Percentiles rank a stretch among this genome's conserved stretches.
Evolutionary conservation across 2,797 vertebrate species (phyloP).

Genomic region (Bucorvus abyssinicus): DNA sequence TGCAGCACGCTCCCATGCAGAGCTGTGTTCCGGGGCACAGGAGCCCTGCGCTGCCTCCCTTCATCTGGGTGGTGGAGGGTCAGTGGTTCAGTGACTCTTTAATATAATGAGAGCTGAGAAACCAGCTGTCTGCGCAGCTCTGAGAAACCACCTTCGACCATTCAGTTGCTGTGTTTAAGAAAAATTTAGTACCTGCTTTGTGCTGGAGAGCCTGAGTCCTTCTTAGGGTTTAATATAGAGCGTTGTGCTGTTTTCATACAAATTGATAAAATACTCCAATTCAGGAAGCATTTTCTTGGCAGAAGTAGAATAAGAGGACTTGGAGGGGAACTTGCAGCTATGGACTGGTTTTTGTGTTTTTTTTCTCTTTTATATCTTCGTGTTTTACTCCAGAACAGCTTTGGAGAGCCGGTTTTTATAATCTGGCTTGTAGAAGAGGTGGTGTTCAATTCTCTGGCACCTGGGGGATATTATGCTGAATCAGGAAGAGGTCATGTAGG

Average conservation of each 20-base stretch:
- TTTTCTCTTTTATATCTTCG: background rate
- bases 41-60: background rate
- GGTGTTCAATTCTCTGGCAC: background rate
- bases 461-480: background rate
- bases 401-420: background rate
- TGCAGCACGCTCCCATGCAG: background rate
- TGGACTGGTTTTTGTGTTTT: accelerated
- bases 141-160: background rate
- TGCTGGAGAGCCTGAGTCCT: background rate
- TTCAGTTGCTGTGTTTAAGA: background rate
- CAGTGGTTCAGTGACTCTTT: background rate
- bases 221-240: background rate
- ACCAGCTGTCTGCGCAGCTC: background rate
- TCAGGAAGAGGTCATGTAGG: background rate
- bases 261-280: background rate
- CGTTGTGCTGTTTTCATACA: background rate
- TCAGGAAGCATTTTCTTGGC: background rate
- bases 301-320: background rate
- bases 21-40: background rate
- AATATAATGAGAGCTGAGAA: background rate
- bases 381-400: background rate
- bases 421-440: background rate
- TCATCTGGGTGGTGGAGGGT: background rate
- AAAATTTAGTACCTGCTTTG: background rate
- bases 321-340: background rate